These are phyloP conservation scores for Premnoplex brunnescens DNA, from an alignment of 2,797 vertebrate genomes.

Conservation along the genomic window DNA sequence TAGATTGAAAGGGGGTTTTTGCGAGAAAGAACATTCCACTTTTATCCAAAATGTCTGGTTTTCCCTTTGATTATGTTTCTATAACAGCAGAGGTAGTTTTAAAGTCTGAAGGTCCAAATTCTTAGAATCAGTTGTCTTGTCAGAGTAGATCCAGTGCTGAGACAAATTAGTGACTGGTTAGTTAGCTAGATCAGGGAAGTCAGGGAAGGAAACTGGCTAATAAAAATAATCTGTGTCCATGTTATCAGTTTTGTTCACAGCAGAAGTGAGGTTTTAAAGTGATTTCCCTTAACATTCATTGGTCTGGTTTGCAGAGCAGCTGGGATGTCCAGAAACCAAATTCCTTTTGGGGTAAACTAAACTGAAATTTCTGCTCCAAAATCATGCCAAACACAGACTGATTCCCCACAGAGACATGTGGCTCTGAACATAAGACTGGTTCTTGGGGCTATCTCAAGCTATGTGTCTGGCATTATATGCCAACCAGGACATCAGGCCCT, in stretches of 20 bases:
- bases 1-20: not conserved
- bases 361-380: not conserved
- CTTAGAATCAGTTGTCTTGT: not conserved
- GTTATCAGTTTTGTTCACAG: not conserved
- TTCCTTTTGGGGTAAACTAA: not conserved
- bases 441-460: not conserved
- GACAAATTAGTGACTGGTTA: not conserved
- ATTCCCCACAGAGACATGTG: not conserved
- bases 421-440: not conserved
- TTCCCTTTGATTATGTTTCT: not conserved
- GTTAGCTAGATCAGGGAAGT: not conserved
- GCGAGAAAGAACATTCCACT: not conserved
- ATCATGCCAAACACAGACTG: fast-evolving
- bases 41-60: not conserved
- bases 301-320: not conserved
- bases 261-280: not conserved
- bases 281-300: not conserved
- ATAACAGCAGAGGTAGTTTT: not conserved
- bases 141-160: not conserved
- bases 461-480: not conserved
- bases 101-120: not conserved
- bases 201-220: not conserved
- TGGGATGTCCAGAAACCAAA: not conserved
- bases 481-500: not conserved
- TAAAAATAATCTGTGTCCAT: not conserved